Evolutionary conservation across 1,140 invertebrate species (phyloP), one percentile per base, ranked within the genome.

Genomic region (Nasonia longicornis): DNA sequence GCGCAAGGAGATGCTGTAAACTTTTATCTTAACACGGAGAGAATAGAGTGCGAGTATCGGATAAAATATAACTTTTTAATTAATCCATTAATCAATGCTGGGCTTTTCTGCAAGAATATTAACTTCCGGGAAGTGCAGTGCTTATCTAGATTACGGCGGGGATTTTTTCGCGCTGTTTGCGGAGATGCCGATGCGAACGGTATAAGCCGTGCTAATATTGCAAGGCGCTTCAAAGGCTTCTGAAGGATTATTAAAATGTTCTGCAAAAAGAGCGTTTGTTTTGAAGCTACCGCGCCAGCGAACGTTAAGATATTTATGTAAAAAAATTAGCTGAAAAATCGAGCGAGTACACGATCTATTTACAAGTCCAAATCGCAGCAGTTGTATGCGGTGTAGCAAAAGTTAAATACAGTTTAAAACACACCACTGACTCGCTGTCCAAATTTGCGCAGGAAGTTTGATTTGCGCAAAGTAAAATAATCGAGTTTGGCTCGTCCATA

Each of bases 381-480:
- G 52, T 20, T 20, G 6, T 14, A 38, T 58, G 16, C 12, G 4
- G 2, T 20, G 16, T n/a, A 20, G 16, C 6, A 16, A 20, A 16
- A 42, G 35, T 20, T n/a, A 38, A 71, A 71, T 35, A 42, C 10
- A 29, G 66, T 29, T 67, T 26, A 67, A 67, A 67, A 11, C 66
- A 67, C n/a, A 7, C 7, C 38, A 35, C 31, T 3, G 31, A n/a
- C 3, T 0, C 3, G 52, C 16, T n/a, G 52, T 48, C 10, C 45
- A 58, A 58, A n/a, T 71, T 38, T 42, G 20, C 11, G 20, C 20
- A 7, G 69, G 20, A 42, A 71, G 12, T 73, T 48, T 26, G 38
- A 73, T 48, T 73, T 48, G 42, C 16, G 2, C 10, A 16, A 63
- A 75, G 29, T 52, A 75, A 75, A 63, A n/a, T 75, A 75, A 75